phyloP scores from a whole-genome alignment of 2,888 invertebrate genomes.

The Tetheella fluctuosa region DNA sequence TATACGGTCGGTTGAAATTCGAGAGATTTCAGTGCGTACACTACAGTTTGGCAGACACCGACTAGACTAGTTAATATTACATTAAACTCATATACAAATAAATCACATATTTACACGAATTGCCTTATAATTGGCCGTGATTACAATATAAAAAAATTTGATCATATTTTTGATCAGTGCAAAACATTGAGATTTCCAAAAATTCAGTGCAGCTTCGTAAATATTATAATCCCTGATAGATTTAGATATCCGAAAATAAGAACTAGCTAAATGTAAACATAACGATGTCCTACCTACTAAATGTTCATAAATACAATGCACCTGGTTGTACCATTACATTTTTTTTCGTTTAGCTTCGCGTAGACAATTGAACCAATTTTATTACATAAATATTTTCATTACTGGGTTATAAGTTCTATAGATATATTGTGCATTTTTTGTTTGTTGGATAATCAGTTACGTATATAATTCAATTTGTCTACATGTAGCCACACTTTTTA shows the following conservation, averaged over 20 bases:
- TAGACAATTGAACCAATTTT: conserved; percentile 14
- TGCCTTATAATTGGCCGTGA: conserved; percentile 15
- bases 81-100: conserved; percentile 23
- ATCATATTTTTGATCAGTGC: background rate
- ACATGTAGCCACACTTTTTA: conserved; percentile 28
- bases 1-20: conserved; percentile 60
- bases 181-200: background rate
- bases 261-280: background rate
- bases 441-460: background rate
- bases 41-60: conserved; percentile 16
- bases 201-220: background rate
- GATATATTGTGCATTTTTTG: background rate
- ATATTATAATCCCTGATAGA: conserved; percentile 8
- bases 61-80: conserved; percentile 9
- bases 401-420: background rate
- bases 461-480: conserved; percentile 2
- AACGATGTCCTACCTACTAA: background rate
- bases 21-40: conserved; percentile 52
- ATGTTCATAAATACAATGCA: conserved; percentile 17
- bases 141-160: background rate
- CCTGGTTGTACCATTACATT: conserved; percentile 20
- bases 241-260: background rate
- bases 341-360: conserved; percentile 9
- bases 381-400: background rate
- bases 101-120: conserved; percentile 38